These are phyloP conservation scores for Drosophila mauritiana DNA, from an alignment of 1,140 invertebrate genomes.

Conservation along the genomic window DNA sequence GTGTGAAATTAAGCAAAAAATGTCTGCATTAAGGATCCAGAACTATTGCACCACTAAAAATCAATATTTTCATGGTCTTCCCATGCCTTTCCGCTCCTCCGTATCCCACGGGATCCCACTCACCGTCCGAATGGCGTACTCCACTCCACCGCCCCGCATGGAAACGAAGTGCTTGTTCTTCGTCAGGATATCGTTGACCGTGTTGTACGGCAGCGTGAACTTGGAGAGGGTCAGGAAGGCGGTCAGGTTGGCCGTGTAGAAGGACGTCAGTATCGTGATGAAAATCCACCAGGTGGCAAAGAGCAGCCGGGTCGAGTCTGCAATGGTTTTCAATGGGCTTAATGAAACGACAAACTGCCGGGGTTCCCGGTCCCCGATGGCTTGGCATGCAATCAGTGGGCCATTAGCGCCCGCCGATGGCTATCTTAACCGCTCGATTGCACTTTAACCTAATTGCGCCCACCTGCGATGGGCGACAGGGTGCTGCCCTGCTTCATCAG, in stretches of 20 bases:
- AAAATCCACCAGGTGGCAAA: conserved; percentile 97
- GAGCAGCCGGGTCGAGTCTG: conserved; percentile 92
- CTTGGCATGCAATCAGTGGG: conserved; percentile 39
- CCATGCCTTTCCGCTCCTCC: background rate
- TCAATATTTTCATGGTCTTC: background rate
- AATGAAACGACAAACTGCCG: conserved; percentile 65
- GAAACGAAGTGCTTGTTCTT: conserved; percentile 89
- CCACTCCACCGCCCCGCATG: conserved; percentile 88
- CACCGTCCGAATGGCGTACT: conserved; percentile 88
- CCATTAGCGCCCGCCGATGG: conserved; percentile 44
- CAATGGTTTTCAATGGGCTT: conserved; percentile 53
- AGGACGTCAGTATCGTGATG: conserved; percentile 94
- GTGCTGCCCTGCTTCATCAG: conserved; percentile 94
- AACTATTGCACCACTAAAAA: no score
- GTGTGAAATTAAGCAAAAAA: no score
- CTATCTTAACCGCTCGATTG: conserved; percentile 61
- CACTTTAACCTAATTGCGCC: conserved; percentile 59
- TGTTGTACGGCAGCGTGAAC: conserved; percentile 91
- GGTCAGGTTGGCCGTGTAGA: conserved; percentile 96
- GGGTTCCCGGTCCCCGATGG: background rate
- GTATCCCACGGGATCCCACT: conserved; percentile 47
- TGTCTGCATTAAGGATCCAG: no score
- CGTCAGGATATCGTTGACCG: conserved; percentile 88
- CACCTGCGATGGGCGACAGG: conserved; percentile 91
- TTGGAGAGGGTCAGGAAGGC: conserved; percentile 94